Evolutionary conservation across 2,113 vertebrate genomes (phyloP).

Genomic region (Holacanthus passer): DNA sequence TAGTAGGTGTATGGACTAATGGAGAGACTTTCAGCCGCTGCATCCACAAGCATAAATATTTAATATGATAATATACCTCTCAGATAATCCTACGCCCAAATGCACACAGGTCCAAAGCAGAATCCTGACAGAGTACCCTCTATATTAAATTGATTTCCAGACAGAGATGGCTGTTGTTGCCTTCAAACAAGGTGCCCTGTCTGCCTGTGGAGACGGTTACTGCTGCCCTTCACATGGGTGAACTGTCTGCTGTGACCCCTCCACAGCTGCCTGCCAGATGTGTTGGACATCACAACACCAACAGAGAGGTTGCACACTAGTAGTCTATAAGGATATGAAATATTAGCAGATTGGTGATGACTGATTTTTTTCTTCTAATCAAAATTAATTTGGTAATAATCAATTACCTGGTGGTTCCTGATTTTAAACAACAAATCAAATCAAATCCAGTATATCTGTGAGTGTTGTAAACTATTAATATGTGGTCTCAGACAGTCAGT

Average conservation of each 20-base stretch:
- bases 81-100: slow-evolving; percentile 37
- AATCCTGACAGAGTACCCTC: slow-evolving; percentile 18
- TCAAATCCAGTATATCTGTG: not conserved
- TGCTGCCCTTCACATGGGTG: slow-evolving; percentile 27
- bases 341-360: not conserved
- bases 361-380: not conserved
- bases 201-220: slow-evolving; percentile 1
- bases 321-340: not conserved
- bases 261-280: slow-evolving; percentile 48
- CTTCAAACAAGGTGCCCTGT: slow-evolving; percentile 3
- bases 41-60: slow-evolving; percentile 53
- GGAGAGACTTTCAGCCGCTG: slow-evolving; percentile 15
- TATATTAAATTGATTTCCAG: slow-evolving; percentile 47
- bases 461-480: not conserved
- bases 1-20: slow-evolving; percentile 12
- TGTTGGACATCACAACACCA: slow-evolving; percentile 14
- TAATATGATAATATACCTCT: slow-evolving; percentile 51
- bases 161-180: slow-evolving; percentile 12
- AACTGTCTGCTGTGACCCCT: slow-evolving; percentile 21
- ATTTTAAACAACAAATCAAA: not conserved
- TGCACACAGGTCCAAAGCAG: slow-evolving; percentile 31
- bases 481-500: not conserved
- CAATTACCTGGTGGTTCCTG: not conserved
- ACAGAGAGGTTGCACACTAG: slow-evolving; percentile 8
- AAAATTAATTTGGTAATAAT: too few relatives aligned